Base-by-base conservation (phyloP, 1,140 invertebrate species). In the Temnothorax curvispinosus region DNA sequence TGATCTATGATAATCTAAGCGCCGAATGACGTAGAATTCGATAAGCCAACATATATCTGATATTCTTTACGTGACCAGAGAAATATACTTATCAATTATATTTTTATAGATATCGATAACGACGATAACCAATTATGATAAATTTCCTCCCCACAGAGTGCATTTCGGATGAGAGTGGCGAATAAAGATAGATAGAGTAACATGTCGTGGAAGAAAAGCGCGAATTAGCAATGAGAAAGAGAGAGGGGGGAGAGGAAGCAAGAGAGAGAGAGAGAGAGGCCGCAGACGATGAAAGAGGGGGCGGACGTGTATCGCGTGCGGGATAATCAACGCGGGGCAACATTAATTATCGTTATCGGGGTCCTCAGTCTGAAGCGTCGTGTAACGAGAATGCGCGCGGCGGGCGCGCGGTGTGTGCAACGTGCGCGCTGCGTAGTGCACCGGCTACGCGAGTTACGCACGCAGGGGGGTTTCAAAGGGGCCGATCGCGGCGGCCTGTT, bases 331-430 rank as follows among this genome's bases (percentile, higher is more conserved):
- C 91, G 90, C 90, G 85, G 75, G 87, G 90, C 87, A 92, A 93
- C 93, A 94, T 94, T 94, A 94, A 94, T 94, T 94, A 94, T 92
- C 91, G 91, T 93, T 94, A 94, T 94, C 93, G 89, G 82, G 69
- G 88, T 89, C 91, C 87, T 90, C 85, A 91, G 93, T 93, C 93
- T 93, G 89, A 89, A 91, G 91, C 91, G 90, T 85, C 76, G 87
- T 93, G 91, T 87, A 93, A 90, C 91, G 87, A 91, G 87, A 93
- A 89, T 77, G 87, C 27, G 27, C 27, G 27, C 27, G 27, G 27
- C 27, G 27, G 27, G 27, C 27, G 27, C 27, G 27, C 86, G 56
- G 65, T 75, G 67, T n/a, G 74, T n/a, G 52, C 35, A 85, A 80
- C 72, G 72, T 65, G 64, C 47, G 87, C 85, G 87, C 27, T 52